Percentiles rank a stretch among this genome's conserved stretches.
Conservation (phyloP, 1,140 invertebrate genomes). For the Galendromus occidentalis region DNA sequence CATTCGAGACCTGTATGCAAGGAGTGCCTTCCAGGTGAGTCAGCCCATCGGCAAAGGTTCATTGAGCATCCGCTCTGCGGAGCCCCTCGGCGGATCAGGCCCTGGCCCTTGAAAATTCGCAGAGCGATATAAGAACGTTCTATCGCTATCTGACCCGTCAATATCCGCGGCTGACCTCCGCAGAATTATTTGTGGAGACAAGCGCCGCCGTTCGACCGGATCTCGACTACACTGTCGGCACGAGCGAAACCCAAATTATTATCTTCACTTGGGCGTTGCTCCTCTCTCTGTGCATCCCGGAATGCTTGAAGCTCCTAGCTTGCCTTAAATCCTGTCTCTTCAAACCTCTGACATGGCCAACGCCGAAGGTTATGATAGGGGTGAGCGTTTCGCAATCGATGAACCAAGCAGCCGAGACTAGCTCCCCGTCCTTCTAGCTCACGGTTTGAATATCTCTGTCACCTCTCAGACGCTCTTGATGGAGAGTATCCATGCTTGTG, state of each 20-base stretch:
- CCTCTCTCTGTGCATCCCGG: conserved; percentile 62
- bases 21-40: not conserved
- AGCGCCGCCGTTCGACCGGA: too few relatives aligned
- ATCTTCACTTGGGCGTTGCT: conserved; percentile 80
- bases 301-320: conserved; percentile 62
- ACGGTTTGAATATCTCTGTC: not conserved
- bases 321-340: conserved; percentile 72
- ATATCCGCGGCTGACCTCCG: too few relatives aligned
- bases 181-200: too few relatives aligned
- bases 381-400: conserved; percentile 19
- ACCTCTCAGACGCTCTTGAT: conserved; percentile 23
- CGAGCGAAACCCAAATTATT: conserved; percentile 49
- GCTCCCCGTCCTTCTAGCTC: not conserved
- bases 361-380: conserved; percentile 16
- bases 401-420: too few relatives aligned
- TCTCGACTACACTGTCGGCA: conserved; percentile 15
- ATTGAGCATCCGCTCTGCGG: too few relatives aligned
- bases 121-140: too few relatives aligned
- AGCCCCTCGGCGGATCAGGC: not conserved
- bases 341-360: conserved; percentile 33
- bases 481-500: conserved; percentile 28
- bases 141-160: too few relatives aligned
- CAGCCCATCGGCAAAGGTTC: too few relatives aligned
- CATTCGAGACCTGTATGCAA: conserved; percentile 17
- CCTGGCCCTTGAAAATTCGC: too few relatives aligned